Percentiles rank a stretch among this genome's conserved stretches.
Conservation (phyloP, 2,797 vertebrate species). For the Sarcoramphus papa region DNA sequence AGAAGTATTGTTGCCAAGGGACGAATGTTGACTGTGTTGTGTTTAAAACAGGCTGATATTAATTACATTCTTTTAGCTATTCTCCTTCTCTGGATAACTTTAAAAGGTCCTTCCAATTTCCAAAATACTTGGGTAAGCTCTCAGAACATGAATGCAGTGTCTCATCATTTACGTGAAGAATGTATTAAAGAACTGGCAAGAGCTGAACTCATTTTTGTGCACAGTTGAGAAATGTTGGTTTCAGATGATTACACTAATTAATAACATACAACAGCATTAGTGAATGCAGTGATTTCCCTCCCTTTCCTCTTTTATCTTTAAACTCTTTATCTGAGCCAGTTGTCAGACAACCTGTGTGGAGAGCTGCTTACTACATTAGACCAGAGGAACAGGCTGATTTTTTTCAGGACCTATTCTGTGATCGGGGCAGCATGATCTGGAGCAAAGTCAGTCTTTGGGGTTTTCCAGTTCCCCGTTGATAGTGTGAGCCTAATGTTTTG, state of each 20-base stretch:
- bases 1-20: slow-evolving; percentile 53
- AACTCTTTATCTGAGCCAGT: neutral
- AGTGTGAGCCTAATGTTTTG: neutral
- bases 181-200: neutral
- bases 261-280: neutral
- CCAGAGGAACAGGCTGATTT: neutral
- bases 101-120: slow-evolving; percentile 41
- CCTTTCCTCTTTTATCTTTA: neutral
- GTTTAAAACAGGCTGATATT: slow-evolving; percentile 43
- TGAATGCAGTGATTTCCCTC: neutral
- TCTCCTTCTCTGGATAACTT: slow-evolving; percentile 32
- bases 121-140: slow-evolving; percentile 35
- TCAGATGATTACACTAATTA: slow-evolving; percentile 1
- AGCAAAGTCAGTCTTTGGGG: neutral
- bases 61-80: slow-evolving; percentile 38
- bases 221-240: neutral
- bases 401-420: neutral
- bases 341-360: neutral
- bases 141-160: neutral
- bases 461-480: neutral
- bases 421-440: neutral
- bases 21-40: slow-evolving; percentile 41
- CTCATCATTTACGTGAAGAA: neutral
- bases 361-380: neutral
- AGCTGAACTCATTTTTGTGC: neutral